These are phyloP conservation scores for Beris chalybata DNA, from an alignment of 2,888 invertebrate species.

Conservation along the genomic window DNA sequence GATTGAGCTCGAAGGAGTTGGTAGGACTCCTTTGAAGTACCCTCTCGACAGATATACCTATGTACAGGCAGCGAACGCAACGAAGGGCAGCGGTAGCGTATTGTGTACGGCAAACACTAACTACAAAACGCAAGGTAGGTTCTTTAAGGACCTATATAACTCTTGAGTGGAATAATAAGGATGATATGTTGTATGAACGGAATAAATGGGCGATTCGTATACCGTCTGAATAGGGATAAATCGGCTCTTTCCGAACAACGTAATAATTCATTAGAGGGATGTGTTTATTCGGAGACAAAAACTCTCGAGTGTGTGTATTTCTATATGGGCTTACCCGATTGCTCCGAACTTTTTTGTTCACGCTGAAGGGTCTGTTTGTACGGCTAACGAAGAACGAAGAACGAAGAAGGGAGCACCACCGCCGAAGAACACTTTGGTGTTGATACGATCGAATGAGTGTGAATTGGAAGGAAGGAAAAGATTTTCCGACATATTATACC, in stretches of 20 bases:
- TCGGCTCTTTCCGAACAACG: constrained; percentile 22
- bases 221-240: constrained; percentile 12
- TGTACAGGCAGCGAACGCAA: too few relatives aligned
- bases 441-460: constrained; percentile 23
- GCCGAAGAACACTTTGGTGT: not conserved
- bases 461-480: constrained; percentile 18
- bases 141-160: too few relatives aligned
- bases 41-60: constrained; percentile 3
- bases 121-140: too few relatives aligned
- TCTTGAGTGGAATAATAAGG: constrained; percentile 19
- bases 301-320: not conserved
- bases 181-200: constrained; percentile 23
- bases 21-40: constrained; percentile 10
- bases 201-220: constrained; percentile 18
- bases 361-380: constrained; percentile 21
- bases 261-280: constrained; percentile 28
- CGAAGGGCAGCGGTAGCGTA: too few relatives aligned
- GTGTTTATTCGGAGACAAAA: constrained; percentile 24
- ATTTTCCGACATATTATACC: not conserved
- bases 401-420: not conserved
- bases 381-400: constrained; percentile 11
- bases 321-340: not conserved
- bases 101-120: too few relatives aligned
- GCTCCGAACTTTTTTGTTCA: not conserved
- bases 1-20: constrained; percentile 18